Conservation (phyloP, 2,888 invertebrate genomes). For the Apeira syringaria region DNA sequence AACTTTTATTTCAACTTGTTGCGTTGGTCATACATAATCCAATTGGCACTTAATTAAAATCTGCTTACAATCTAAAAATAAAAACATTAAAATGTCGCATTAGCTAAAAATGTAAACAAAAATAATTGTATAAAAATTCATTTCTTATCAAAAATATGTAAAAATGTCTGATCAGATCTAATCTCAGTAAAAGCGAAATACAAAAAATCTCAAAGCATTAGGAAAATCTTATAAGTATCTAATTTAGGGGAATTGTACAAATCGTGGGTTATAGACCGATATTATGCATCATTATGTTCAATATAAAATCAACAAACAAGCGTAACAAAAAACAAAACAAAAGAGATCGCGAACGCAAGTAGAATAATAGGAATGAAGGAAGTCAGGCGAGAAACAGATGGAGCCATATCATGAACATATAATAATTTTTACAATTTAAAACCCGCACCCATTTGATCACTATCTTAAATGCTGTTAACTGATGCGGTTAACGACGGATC, state of each 20-base stretch:
- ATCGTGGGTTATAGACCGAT: background rate
- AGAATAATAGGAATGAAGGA: constrained; percentile 39
- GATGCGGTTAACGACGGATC: too few species aligned
- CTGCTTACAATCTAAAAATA: constrained; percentile 12
- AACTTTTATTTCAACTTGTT: constrained; percentile 20
- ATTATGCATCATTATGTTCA: background rate
- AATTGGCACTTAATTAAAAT: constrained; percentile 22
- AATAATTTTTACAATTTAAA: too few species aligned
- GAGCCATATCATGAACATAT: background rate
- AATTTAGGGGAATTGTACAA: background rate
- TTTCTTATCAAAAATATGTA: constrained; percentile 29
- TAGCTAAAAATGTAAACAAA: constrained; percentile 21
- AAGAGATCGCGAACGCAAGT: background rate
- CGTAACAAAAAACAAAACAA: constrained; percentile 3
- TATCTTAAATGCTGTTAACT: too few species aligned
- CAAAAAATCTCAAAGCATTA: constrained; percentile 5
- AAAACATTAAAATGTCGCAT: constrained; percentile 10
- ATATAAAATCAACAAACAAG: background rate
- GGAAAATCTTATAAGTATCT: background rate
- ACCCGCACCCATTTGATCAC: too few species aligned
- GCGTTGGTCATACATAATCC: constrained; percentile 10
- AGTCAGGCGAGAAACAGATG: constrained; percentile 16
- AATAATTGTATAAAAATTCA: constrained; percentile 26
- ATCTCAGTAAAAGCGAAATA: constrained; percentile 31
- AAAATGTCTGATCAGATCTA: constrained; percentile 31